Percentiles rank a stretch among this genome's conserved stretches.
These are phyloP conservation scores for Cliona cf. orientalis DNA, from an alignment of 37 sponge, comb jelly and placozoan genomes.

Conservation along the genomic window DNA sequence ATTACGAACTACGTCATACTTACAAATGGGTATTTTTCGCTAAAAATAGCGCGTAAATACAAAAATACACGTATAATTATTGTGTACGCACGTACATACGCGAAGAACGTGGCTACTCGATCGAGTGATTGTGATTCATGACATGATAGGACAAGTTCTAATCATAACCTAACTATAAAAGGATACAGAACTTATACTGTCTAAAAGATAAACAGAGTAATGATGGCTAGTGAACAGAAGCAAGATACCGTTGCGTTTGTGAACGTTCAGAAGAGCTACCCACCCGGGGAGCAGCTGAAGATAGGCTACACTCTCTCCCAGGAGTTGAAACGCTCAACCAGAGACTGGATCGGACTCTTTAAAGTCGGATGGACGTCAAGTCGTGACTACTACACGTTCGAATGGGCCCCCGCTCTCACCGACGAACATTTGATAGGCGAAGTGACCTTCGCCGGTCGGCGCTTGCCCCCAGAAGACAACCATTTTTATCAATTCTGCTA, in stretches of 20 bases:
- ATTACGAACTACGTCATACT: too few species aligned
- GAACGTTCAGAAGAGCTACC: slow-evolving; percentile 35
- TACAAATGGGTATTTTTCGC: background rate
- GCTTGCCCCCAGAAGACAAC: slow-evolving; percentile 71
- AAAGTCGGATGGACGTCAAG: slow-evolving; percentile 81
- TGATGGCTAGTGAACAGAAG: background rate
- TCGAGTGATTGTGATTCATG: too few species aligned
- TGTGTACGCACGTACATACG: background rate
- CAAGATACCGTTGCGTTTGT: slow-evolving; percentile 26
- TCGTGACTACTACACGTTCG: slow-evolving; percentile 89
- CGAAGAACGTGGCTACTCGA: too few species aligned
- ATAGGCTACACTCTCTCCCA: slow-evolving; percentile 12
- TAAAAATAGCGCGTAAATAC: background rate
- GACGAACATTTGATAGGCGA: slow-evolving; percentile 11
- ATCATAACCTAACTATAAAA: too few species aligned
- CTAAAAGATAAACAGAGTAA: background rate
- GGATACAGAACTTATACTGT: background rate
- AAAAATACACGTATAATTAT: background rate
- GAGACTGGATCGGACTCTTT: slow-evolving; percentile 90
- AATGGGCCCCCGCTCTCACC: slow-evolving; percentile 60
- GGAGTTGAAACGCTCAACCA: slow-evolving; percentile 6
- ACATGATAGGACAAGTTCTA: too few species aligned
- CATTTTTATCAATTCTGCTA: slow-evolving; percentile 79
- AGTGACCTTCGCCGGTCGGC: slow-evolving; percentile 60
- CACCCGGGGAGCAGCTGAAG: slow-evolving; percentile 33